Percentiles rank a stretch among this genome's conserved stretches.
Evolutionary conservation across 2,797 vertebrate species (phyloP).

Genomic region (Mionectes olivaceus): DNA sequence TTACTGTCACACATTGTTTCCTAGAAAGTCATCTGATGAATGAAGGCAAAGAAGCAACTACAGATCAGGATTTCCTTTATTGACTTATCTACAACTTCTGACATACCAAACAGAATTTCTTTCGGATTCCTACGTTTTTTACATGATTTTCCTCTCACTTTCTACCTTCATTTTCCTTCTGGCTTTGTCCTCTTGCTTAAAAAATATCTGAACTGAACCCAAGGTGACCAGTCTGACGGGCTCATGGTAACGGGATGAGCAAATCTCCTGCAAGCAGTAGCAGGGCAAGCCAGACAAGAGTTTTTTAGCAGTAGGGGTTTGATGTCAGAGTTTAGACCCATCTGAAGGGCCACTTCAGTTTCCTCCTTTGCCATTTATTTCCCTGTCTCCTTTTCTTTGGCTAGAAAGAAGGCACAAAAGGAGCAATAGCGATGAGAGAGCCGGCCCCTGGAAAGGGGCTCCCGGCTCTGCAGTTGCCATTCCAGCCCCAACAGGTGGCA

Average conservation of each 20-base stretch:
- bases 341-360: neutral
- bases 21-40: neutral
- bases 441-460: neutral
- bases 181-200: neutral
- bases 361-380: neutral
- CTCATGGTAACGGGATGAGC: neutral
- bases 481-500: conserved; percentile 50
- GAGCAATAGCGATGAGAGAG: neutral
- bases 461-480: neutral
- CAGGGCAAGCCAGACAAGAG: neutral
- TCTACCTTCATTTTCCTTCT: neutral
- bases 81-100: neutral
- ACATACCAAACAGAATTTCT: neutral
- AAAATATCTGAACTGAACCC: neutral
- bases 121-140: neutral
- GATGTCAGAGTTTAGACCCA: neutral
- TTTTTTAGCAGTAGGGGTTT: accelerated
- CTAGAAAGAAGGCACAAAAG: neutral
- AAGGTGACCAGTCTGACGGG: neutral
- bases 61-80: neutral
- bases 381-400: neutral
- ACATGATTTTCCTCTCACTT: neutral
- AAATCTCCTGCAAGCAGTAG: neutral
- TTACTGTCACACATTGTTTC: neutral
- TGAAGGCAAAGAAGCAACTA: neutral